Percentiles rank a stretch among this genome's conserved stretches.
These are phyloP conservation scores for Diplolepis rosae DNA, from an alignment of 2,888 invertebrate genomes.

Conservation along the genomic window DNA sequence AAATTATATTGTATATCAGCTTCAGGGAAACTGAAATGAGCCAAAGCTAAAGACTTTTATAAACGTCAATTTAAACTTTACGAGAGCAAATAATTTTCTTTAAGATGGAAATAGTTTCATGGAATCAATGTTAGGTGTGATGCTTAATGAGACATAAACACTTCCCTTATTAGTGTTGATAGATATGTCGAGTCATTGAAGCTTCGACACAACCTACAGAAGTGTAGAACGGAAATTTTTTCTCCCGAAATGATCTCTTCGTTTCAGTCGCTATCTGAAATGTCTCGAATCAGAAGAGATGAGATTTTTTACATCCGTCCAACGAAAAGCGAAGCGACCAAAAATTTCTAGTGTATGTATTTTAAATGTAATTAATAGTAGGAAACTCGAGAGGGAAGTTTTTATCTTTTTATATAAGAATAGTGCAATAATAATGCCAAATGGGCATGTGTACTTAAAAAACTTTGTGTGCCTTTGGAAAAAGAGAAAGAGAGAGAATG, in stretches of 20 bases:
- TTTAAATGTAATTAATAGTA: not conserved
- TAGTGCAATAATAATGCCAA: constrained; percentile 16
- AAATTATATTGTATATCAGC: too few relatives aligned
- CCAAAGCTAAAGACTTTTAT: not conserved
- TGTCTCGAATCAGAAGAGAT: constrained; percentile 5
- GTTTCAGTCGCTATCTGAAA: not conserved
- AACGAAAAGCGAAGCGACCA: constrained; percentile 17
- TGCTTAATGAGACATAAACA: not conserved
- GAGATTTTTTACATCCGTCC: constrained; percentile 27
- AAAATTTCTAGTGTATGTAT: not conserved
- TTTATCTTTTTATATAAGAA: constrained; percentile 19
- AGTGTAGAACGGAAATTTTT: constrained; percentile 4
- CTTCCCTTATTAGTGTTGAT: not conserved
- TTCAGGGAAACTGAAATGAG: too few relatives aligned
- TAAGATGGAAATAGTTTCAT: not conserved
- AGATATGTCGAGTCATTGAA: not conserved
- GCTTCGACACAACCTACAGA: not conserved
- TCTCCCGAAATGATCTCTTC: constrained; percentile 11
- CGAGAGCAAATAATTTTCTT: not conserved
- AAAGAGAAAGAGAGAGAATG: constrained; percentile 2
- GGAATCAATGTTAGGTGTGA: not conserved
- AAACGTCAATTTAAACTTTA: not conserved
- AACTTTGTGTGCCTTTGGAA: constrained; percentile 12
- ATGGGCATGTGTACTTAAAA: constrained; percentile 26
- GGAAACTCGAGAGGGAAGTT: constrained; percentile 7